Base-by-base conservation (phyloP, 2,113 vertebrate species). In the Corydoras sp. region DNA sequence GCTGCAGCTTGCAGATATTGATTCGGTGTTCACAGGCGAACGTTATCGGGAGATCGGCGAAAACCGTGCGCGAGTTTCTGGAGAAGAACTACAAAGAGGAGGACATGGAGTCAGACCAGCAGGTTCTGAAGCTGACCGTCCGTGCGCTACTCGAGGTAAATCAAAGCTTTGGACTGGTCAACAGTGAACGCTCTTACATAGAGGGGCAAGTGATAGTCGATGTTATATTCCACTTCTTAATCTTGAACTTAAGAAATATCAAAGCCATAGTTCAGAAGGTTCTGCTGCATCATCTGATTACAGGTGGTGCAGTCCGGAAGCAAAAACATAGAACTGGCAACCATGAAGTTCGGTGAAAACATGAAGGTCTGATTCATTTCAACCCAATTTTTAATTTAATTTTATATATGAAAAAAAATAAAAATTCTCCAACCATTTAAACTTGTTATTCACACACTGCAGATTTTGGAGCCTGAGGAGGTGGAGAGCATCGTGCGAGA, bases 71-170 rank as follows among this genome's bases (percentile, higher is more conserved):
- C 0, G 92, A 94, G 62, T 94, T 94, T 78, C 83, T 94, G 75
- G 93, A 94, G 83, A 94, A 94, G 62, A 92, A 93, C 72, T 93
- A 93, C 3, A 91, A 90, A 0, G 92, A 93, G 0, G 91, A 94
- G 71, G 91, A 91, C 71, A 93, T 93, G 3, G 91, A 92, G 69
- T 92, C 93, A 0, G 92, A 93, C 5, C 89, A 89, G n/a, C 71
- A 91, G 50, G 90, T 89, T 31, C 88, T 94, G 54, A 93, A 93
- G 77, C 85, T 94, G 32, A 90, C 91, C 12, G 92, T 94, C 82
- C 91, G 89, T 80, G 93, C 92, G 13, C 89, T 94, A 3, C 86
- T 94, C 0, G 93, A 94, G 83, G 92, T 92, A 68, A 49, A 5
- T n/a, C 80, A 8, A 2, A 10, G n/a, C n/a, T 35, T 35, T 9